phyloP scores from a whole-genome alignment of 2,113 vertebrate genomes.

The Calyptomena viridis region DNA sequence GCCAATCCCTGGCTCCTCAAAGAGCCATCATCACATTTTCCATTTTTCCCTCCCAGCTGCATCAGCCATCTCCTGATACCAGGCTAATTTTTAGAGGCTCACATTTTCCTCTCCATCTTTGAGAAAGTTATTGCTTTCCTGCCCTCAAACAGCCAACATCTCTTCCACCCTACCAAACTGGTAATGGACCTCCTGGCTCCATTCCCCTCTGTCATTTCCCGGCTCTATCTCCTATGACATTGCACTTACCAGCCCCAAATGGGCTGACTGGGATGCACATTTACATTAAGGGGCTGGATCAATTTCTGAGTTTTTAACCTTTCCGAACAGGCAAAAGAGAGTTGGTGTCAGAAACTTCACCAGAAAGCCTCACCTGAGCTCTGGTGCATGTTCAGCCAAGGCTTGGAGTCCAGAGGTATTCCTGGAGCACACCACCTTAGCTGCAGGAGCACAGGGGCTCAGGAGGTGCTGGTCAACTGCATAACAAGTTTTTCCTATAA shows the following conservation, averaged over 20 bases:
- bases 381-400: not conserved
- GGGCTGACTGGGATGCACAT: not conserved
- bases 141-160: not conserved
- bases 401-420: not conserved
- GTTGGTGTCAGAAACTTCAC: not conserved
- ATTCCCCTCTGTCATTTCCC: not conserved
- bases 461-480: not conserved
- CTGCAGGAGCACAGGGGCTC: fast-evolving
- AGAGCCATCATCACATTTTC: not conserved
- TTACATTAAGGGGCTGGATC: not conserved
- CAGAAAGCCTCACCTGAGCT: not conserved
- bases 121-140: not conserved
- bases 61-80: not conserved
- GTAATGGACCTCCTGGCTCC: conserved; percentile 42
- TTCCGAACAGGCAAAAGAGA: not conserved
- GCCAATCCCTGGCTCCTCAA: not conserved
- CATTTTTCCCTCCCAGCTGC: not conserved
- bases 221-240: not conserved
- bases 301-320: not conserved
- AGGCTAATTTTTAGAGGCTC: not conserved
- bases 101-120: not conserved
- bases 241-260: not conserved
- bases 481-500: not conserved
- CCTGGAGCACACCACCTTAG: fast-evolving
- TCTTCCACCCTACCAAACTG: not conserved